A percentile compares a stretch with the other conserved stretches of the same genome.
Conservation (phyloP, 2,888 invertebrate genomes). For the Synanthedon myopaeformis region DNA sequence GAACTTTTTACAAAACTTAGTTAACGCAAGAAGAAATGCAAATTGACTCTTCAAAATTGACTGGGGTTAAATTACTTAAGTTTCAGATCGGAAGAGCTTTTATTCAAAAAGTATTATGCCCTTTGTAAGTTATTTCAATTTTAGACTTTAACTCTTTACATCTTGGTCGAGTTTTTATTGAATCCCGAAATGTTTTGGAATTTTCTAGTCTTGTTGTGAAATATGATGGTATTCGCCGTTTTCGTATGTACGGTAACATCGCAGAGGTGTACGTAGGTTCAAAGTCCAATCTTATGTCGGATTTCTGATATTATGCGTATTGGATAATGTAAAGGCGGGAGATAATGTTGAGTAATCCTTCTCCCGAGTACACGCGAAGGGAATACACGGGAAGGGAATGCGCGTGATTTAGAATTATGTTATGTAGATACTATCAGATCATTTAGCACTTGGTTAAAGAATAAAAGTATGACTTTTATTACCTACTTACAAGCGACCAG, state of each 20-base stretch:
- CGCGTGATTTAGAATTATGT: too few species aligned
- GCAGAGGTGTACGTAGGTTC: constrained; percentile 26
- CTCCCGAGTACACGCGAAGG: constrained; percentile 13
- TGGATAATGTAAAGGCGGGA: constrained; percentile 26
- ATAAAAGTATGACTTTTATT: too few species aligned
- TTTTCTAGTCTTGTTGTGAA: constrained; percentile 23
- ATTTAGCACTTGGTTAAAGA: too few species aligned
- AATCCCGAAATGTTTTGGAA: constrained; percentile 6
- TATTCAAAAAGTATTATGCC: constrained; percentile 8
- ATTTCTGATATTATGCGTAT: constrained; percentile 49
- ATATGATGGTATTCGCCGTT: constrained; percentile 34
- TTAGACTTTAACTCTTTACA: constrained; percentile 12
- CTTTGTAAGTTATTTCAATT: constrained; percentile 2
- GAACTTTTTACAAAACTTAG: constrained; percentile 19
- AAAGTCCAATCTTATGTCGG: constrained; percentile 35
- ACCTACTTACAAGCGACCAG: too few species aligned
- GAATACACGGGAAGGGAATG: too few species aligned
- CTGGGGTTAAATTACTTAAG: constrained; percentile 40
- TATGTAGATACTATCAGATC: too few species aligned
- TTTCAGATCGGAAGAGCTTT: constrained; percentile 20
- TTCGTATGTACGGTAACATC: constrained; percentile 34
- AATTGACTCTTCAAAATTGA: constrained; percentile 51
- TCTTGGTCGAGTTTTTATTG: constrained; percentile 14
- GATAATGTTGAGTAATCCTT: constrained; percentile 26
- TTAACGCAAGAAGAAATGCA: constrained; percentile 48